Evolutionary conservation across 2,888 invertebrate species (phyloP), one percentile per base, ranked within the genome.

Genomic region (Pristionchus entomophagus): DNA sequence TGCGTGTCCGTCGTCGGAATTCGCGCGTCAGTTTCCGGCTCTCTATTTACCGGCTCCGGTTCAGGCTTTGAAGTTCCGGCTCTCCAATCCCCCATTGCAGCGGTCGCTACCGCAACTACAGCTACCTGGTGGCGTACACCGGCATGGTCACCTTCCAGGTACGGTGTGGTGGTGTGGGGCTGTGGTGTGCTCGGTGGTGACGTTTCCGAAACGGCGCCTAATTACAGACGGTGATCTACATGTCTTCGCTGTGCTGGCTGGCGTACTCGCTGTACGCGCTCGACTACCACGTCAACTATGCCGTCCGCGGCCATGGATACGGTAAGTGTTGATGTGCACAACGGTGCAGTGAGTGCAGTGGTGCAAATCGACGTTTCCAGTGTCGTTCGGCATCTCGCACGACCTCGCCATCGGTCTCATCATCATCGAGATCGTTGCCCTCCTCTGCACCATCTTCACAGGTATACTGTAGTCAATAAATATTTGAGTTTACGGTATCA

Each of bases 221-320:
- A 59, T 84, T 84, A 5, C 87, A 88, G 81, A 88, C 87, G 41
- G 84, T 88, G 53, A 82, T 88, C 49, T 86, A 88, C 86, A 85
- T 86, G 85, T 85, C 86, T 8, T 78, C 85, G n/a, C 84, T 86
- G 26, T 86, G 86, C 81, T 86, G 86, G 86, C 85, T 86, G n/a
- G 78, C 84, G 22, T 86, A 86, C 62, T 80, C 85, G 49, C 56
- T 86, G 73, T 86, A 84, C 56, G 78, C 80, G 26, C 69, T 86
- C 45, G 86, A 86, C 85, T 80, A 86, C 65, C 86, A 86, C n/a
- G 51, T 80, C 51, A 80, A 80, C 51, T 51, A 56, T 51, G 69
- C 49, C 22, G 65, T 41, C 56, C 85, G 85, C 35, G 51, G 51
- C 14, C 73, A 73, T 41, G 56, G 56, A 51, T 81, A 86, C 81